Evolutionary conservation across 2,888 invertebrate genomes (phyloP), one percentile per base, ranked within the genome.

Genomic region (Carpatolechia fugitivella): DNA sequence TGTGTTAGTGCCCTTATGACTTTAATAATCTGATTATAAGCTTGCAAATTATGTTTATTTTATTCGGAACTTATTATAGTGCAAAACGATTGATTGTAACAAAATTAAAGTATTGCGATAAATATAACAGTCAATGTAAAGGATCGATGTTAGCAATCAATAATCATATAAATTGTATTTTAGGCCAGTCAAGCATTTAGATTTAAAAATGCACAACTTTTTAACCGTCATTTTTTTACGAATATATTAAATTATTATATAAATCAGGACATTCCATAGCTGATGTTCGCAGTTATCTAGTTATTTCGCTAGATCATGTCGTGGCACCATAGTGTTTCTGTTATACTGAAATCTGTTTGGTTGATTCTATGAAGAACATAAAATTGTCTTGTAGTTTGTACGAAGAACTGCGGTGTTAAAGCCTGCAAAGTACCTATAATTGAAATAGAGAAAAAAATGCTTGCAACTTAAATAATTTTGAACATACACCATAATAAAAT

Each of bases 191-290:
- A 63, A 76, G 80, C 80, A 82, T 80, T 82, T 82, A 50, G 13
- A n/a, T 24, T 24, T 24, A 41, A 36, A 36, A 13, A 14, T 46
- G 52, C 61, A 60, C 60, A 59, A 56, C 38, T 10, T 31, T 29
- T 30, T 11, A 14, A 14, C 41, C 18, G n/a, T 41, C 16, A 29
- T 38, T 36, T 33, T 31, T 53, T 36, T 24, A 24, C 24, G 24
- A 24, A 24, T 24, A 33, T 35, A 20, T 24, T 6, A 44, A 29
- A 29, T 44, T 44, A 29, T 29, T 24, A n/a, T 44, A 60, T 68
- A 74, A 70, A 74, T 72, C 78, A 68, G 82, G 81, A 87, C 87
- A 87, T 87, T 87, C 87, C 87, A 87, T 44, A 70, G 60, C 59
- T 57, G 62, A 44, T 44, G 59, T 72, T 77, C 77, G 72, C 44